Percentiles rank a stretch among this genome's conserved stretches.
phyloP scores from a whole-genome alignment of 2,888 invertebrate species.

The Cheilosia grossa region DNA sequence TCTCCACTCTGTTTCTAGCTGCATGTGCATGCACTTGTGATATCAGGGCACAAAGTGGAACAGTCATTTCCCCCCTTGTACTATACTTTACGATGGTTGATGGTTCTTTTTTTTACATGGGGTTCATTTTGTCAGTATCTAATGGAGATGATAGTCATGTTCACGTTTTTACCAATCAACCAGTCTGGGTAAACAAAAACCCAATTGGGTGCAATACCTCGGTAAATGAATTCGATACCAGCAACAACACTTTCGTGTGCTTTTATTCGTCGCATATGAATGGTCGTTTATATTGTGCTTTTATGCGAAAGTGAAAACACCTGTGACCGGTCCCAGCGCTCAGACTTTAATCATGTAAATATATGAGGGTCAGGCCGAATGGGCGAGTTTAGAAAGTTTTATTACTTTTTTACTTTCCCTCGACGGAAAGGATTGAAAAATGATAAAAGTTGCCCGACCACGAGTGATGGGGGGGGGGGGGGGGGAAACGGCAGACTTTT shows the following conservation, averaged over 20 bases:
- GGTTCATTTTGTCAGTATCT: background rate
- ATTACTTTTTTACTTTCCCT: conserved; percentile 25
- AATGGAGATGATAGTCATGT: too few relatives aligned
- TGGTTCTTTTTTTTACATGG: background rate
- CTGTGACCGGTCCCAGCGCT: too few relatives aligned
- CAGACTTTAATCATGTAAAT: too few relatives aligned
- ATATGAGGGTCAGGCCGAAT: background rate
- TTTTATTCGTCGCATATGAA: too few relatives aligned
- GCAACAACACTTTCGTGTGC: too few relatives aligned
- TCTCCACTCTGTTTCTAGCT: background rate
- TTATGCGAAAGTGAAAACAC: conserved; percentile 40
- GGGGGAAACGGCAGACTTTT: conserved; percentile 15
- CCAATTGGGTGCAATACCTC: too few relatives aligned
- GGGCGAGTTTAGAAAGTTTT: conserved; percentile 37
- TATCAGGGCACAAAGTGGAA: conserved; percentile 38
- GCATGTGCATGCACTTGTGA: conserved; percentile 13
- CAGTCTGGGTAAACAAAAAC: too few relatives aligned
- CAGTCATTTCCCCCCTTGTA: conserved; percentile 16
- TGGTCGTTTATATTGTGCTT: conserved; percentile 5
- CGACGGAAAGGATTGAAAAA: conserved; percentile 25
- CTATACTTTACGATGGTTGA: conserved; percentile 19
- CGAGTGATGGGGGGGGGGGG: conserved; percentile 13
- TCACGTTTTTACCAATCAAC: too few relatives aligned
- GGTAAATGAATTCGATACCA: too few relatives aligned
- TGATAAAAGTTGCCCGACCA: conserved; percentile 2